Percentiles rank a stretch among this genome's conserved stretches.
These are phyloP conservation scores for Thymelicus lineola DNA, from an alignment of 2,888 invertebrate species.

Conservation along the genomic window DNA sequence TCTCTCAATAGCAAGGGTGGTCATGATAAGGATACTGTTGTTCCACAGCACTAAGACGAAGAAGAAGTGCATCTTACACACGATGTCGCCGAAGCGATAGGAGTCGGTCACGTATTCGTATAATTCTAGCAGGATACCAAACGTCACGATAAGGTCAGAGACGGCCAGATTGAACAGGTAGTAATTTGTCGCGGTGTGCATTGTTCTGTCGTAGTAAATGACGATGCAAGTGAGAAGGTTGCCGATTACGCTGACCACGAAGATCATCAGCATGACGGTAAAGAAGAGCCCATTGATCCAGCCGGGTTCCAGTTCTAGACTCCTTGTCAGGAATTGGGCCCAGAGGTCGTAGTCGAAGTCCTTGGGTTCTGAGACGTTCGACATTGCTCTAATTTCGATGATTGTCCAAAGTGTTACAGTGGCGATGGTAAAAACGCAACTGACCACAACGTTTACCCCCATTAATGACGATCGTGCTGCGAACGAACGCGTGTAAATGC, in stretches of 20 bases:
- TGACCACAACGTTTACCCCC: conserved; percentile 9
- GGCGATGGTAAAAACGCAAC: conserved; percentile 15
- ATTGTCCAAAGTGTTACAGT: background rate
- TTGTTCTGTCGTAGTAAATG: conserved; percentile 65
- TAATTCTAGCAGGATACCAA: conserved; percentile 61
- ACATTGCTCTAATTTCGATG: conserved; percentile 37
- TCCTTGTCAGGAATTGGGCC: conserved; percentile 51
- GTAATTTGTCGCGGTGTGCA: conserved; percentile 74
- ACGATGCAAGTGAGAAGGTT: conserved; percentile 74
- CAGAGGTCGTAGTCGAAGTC: conserved; percentile 81
- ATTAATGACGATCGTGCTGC: conserved; percentile 8
- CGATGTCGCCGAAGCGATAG: conserved; percentile 49
- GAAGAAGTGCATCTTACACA: conserved; percentile 61
- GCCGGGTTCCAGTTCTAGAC: conserved; percentile 46
- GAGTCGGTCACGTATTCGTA: conserved; percentile 49
- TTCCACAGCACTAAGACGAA: conserved; percentile 60
- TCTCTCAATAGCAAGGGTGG: conserved; percentile 63
- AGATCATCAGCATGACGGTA: conserved; percentile 49
- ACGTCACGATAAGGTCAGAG: conserved; percentile 66
- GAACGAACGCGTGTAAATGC: conserved; percentile 14
- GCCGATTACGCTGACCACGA: conserved; percentile 59
- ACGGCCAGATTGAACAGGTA: conserved; percentile 72
- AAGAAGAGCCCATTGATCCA: conserved; percentile 49
- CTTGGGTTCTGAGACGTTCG: conserved; percentile 51
- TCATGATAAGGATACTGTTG: conserved; percentile 64